Evolutionary conservation across 2,888 invertebrate genomes (phyloP), one percentile per base, ranked within the genome.

Genomic region (Iselma pallidipennis): DNA sequence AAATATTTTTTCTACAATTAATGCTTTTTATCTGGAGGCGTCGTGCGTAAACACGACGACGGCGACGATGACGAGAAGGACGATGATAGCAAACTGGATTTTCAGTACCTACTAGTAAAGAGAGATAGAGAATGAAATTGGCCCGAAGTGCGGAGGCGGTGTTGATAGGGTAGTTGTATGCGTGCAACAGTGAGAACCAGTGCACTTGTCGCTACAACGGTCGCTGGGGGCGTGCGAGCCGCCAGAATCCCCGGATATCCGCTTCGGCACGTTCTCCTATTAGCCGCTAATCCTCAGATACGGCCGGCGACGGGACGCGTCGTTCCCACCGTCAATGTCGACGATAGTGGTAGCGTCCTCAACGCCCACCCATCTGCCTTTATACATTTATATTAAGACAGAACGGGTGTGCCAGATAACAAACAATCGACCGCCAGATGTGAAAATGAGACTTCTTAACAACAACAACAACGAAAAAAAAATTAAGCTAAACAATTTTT

Each of bases 181-280:
- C 56, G 59, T 63, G 56, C 59, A 21, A 45, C 49, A 64, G 64
- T 64, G 64, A 64, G 64, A 64, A 64, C 74, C 60, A 65, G 68
- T 71, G 70, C 76, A 75, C 75, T 75, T 74, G 75, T 75, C 74
- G 73, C 73, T 71, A 74, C 74, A 73, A 71, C 71, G 72, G 70
- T 69, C 67, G 72, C 69, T 63, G 69, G 70, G 72, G 70, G 75
- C 77, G 78, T 80, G 80, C 74, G 74, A 72, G 72, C 71, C 71
- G 70, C 71, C 69, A 67, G 74, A 77, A 74, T 74, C 78, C 71
- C 69, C 66, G 79, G 80, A 80, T 80, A 76, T 76, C 71, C 74
- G 71, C 73, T 71, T 73, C 71, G 74, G 79, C 80, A 80, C 80
- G 80, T 78, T 76, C 74, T 66, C 55, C 78, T 76, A 77, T 78